Evolutionary conservation across 2,113 vertebrate species (phyloP), one percentile per base, ranked within the genome.

Genomic region (Myotis lucifugus): DNA sequence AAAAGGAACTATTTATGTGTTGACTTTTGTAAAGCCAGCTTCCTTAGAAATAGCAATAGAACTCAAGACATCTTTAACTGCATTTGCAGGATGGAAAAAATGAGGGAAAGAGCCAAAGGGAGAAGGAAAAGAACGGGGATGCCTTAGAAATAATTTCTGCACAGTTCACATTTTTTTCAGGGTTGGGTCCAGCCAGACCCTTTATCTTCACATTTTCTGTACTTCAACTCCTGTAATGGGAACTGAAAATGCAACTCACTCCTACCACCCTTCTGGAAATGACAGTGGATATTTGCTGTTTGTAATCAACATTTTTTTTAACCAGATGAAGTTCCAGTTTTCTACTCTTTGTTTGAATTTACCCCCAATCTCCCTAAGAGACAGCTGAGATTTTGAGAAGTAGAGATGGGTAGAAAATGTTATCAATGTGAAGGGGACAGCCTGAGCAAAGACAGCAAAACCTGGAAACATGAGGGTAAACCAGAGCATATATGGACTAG

Each of bases 141-240:
- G 21, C 18, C 86, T 85, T 95, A 64, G 67, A 94, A 85, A 69
- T 81, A 91, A 86, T 79, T 90, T 86, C 82, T 61, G 13, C 37
- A 67, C 1, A 74, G 48, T 48, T 83, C 12, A 79, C 61, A 90
- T 54, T 52, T 70, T 69, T 84, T 78, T 34, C 74, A 82, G 52
- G 23, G 4, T 12, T 56, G 19, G 25, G 21, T 84, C 37, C 21
- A 85, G 18, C 5, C 5, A 73, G 8, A 66, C 11, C 21, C 27
- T 85, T 82, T 79, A 70, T 77, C 25, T 48, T 66, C 34, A 34
- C 25, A 50, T 86, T 83, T 54, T 88, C 25, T 42, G 15, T 64
- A 61, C 64, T n/a, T 93, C 87, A n/a, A 25, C 21, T 89, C 73
- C 42, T 48, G 6, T 17, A 34, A 81, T 2, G 0, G 23, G 34